Conservation (phyloP, 92 coral and sea anemone genomes). For the Zoanthus gigantus region DNA sequence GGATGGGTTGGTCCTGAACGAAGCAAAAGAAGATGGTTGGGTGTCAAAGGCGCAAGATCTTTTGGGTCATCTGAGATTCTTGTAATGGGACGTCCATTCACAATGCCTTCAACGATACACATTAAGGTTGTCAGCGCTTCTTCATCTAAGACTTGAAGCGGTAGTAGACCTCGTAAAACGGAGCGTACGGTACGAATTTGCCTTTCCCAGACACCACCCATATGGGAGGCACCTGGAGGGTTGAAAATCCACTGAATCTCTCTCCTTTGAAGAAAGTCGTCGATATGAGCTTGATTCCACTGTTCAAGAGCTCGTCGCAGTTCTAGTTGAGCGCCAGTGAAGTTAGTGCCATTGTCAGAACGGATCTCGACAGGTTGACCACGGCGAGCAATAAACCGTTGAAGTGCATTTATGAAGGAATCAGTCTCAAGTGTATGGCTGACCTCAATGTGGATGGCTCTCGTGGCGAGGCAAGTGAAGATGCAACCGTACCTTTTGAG, state of each 20-base stretch:
- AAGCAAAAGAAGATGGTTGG: conserved; percentile 64
- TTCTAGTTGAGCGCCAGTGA: conserved; percentile 57
- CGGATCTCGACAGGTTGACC: conserved; percentile 55
- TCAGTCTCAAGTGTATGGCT: conserved; percentile 56
- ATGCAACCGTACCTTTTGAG: conserved; percentile 64
- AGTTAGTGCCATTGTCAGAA: conserved; percentile 63
- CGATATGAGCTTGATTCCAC: conserved; percentile 4
- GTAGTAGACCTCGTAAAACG: conserved; percentile 40
- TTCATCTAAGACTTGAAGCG: conserved; percentile 50
- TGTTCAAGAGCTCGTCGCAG: conserved; percentile 31
- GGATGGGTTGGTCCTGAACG: conserved; percentile 64
- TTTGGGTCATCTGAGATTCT: conserved; percentile 55
- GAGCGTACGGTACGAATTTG: conserved; percentile 58
- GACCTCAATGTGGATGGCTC: conserved; percentile 63
- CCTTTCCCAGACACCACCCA: conserved; percentile 63
- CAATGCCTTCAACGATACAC: conserved; percentile 58
- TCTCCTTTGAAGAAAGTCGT: conserved; percentile 41
- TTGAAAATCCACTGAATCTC: conserved; percentile 60
- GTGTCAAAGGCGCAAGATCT: conserved; percentile 55
- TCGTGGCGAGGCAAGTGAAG: conserved; percentile 61
- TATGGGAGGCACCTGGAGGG: conserved; percentile 62
- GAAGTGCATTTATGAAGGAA: conserved; percentile 61
- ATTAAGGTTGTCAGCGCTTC: conserved; percentile 54
- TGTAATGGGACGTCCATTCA: conserved; percentile 64
- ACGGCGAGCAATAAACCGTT: conserved; percentile 55